Evolutionary conservation across 2,113 vertebrate species (phyloP), one percentile per base, ranked within the genome.

Genomic region (Lamprologus tigripictilis): DNA sequence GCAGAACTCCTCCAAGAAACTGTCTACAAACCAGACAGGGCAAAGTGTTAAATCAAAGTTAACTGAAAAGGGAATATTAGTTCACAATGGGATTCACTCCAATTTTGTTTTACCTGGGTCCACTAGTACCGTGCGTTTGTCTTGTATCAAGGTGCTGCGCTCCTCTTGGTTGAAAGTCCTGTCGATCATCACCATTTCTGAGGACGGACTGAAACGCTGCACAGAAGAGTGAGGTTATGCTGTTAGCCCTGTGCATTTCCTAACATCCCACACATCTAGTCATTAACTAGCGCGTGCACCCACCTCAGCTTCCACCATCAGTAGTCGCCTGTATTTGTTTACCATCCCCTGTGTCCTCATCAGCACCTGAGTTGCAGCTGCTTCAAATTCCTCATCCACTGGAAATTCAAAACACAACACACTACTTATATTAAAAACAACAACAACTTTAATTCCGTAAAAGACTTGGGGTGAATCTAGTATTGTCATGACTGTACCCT

Each of bases 81-180:
- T 57, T 66, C 31, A 6, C 40, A 45, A 51, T 63, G 40, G 14
- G 4, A 31, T 81, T 19, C 8, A 17, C 21, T 35, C 8, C 2
- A 45, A 10, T 12, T 66, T 3, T 33, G 63, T 85, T 95, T 96
- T 96, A 99, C 99, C 99, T 93, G 98, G 98, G 96, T 99, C 98
- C 83, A 99, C 97, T 19, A 99, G 97, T 53, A 98, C 96, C 96
- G 96, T 97, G 45, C 99, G 97, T 93, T 98, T 99, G 96, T 99
- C 99, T 82, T 98, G 97, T 8, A 98, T 98, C 89, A 99, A 95
- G 90, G 96, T 96, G 37, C 96, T 97, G 86, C 98, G 97, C 91
- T 99, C 99, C 84, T 99, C 99, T 89, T 99, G 98, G 96, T 99
- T 99, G 95, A 99, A 99, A 93, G 99, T 99, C 88, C 99, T 96